A percentile compares a stretch with the other conserved stretches of the same genome.
Evolutionary conservation across 2,113 vertebrate genomes (phyloP).

Genomic region (Salvelinus namaycush): DNA sequence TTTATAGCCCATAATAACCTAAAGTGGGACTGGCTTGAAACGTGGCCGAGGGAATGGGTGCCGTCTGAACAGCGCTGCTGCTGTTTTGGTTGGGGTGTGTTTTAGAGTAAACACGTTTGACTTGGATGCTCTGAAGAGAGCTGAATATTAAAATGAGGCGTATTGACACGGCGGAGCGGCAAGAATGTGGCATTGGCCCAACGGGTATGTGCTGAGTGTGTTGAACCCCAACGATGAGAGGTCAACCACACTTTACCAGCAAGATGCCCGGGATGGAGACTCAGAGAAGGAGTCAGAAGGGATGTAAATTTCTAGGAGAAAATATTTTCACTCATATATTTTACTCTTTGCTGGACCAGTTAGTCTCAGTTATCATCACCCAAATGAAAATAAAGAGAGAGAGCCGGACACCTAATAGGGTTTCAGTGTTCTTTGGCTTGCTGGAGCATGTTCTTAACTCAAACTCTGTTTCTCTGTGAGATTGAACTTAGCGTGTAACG

Average conservation of each 20-base stretch:
- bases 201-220: neutral
- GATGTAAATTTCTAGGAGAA: slow-evolving; percentile 4
- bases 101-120: slow-evolving; percentile 46
- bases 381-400: slow-evolving; percentile 50
- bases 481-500: slow-evolving; percentile 25
- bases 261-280: neutral
- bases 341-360: neutral
- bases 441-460: neutral
- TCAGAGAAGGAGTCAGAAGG: neutral
- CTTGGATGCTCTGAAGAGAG: slow-evolving; percentile 44
- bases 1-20: slow-evolving; percentile 78
- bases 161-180: slow-evolving; percentile 25
- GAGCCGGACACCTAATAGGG: slow-evolving; percentile 33
- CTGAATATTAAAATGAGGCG: slow-evolving; percentile 16
- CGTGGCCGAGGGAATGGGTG: slow-evolving; percentile 64
- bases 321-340: slow-evolving; percentile 28
- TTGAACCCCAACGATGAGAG: neutral
- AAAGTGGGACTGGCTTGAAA: slow-evolving; percentile 70
- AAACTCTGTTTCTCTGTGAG: neutral
- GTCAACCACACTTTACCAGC: neutral
- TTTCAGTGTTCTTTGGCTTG: slow-evolving; percentile 60
- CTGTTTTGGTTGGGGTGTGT: slow-evolving; percentile 54
- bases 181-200: neutral
- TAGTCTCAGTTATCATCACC: slow-evolving; percentile 37
- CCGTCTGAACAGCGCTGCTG: slow-evolving; percentile 60